Conservation (phyloP, 1,140 invertebrate species). For the Lepidurus arcticus region DNA sequence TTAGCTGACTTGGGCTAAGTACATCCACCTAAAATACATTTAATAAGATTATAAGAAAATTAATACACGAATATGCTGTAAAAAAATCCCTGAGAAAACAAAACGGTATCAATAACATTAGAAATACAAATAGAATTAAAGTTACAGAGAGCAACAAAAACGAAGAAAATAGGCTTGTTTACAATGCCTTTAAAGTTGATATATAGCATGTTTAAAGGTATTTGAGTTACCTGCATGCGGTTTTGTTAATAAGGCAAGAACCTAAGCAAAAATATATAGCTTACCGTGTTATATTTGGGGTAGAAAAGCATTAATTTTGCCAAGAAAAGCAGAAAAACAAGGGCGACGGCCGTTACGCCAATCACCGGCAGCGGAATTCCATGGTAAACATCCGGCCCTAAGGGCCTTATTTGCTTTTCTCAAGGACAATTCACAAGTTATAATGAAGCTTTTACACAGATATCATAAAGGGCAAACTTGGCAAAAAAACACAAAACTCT, state of each 20-base stretch:
- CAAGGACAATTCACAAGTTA: background rate
- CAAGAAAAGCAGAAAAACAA: slow-evolving; percentile 4
- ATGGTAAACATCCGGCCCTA: slow-evolving; percentile 14
- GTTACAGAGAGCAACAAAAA: too few relatives aligned
- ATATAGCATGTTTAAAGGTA: too few relatives aligned
- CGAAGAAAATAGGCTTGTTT: too few relatives aligned
- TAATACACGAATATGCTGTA: too few relatives aligned
- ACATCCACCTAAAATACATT: background rate
- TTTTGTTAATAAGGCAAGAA: too few relatives aligned
- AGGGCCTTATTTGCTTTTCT: background rate
- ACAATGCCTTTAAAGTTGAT: too few relatives aligned
- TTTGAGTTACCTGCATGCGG: too few relatives aligned
- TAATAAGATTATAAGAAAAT: background rate
- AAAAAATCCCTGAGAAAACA: too few relatives aligned
- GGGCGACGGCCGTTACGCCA: slow-evolving; percentile 19
- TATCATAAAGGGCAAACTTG: background rate
- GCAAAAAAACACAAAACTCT: background rate
- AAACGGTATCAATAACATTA: too few relatives aligned
- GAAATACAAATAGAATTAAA: too few relatives aligned
- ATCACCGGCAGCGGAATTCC: slow-evolving; percentile 20
- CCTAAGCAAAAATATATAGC: too few relatives aligned
- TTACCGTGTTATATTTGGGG: background rate
- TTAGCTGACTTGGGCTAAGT: background rate
- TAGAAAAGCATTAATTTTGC: background rate
- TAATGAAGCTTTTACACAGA: background rate